Percentiles rank a stretch among this genome's conserved stretches.
These are phyloP conservation scores for Drosophila monieri DNA, from an alignment of 2,888 invertebrate species.

Conservation along the genomic window DNA sequence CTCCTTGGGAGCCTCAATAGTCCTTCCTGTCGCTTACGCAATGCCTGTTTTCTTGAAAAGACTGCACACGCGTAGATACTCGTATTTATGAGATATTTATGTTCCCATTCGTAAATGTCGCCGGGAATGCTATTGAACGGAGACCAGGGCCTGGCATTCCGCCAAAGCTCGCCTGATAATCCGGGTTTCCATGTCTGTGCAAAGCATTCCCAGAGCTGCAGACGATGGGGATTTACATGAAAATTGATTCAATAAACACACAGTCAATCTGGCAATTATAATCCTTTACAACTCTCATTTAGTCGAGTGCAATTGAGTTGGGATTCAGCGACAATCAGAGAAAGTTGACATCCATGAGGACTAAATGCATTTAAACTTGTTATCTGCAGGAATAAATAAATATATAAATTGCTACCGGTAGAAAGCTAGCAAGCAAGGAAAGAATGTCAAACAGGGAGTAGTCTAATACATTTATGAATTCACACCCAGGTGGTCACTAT, in stretches of 20 bases:
- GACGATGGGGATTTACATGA: conserved; percentile 1
- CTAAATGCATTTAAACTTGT: conserved; percentile 3
- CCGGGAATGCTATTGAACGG: conserved; percentile 31
- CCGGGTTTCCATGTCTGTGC: conserved; percentile 15
- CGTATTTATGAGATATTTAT: conserved; percentile 55
- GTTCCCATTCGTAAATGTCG: conserved; percentile 23
- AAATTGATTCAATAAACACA: conserved; percentile 7
- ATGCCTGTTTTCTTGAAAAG: conserved; percentile 9
- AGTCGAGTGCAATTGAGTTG: conserved; percentile 8
- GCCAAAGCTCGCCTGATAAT: conserved; percentile 29
- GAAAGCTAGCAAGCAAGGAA: conserved; percentile 7
- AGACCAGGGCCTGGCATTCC: conserved; percentile 28
- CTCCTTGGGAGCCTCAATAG: conserved; percentile 10
- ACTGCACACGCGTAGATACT: conserved; percentile 33
- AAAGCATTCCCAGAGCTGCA: not conserved
- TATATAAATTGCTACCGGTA: not conserved
- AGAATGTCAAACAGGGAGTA: conserved; percentile 8
- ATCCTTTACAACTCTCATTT: conserved; percentile 10
- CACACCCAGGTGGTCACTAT: conserved; percentile 19
- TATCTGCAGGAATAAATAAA: conserved; percentile 15
- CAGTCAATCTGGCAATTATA: conserved; percentile 9
- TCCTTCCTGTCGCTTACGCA: not conserved
- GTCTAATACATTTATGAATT: conserved; percentile 2
- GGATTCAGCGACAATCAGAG: not conserved
- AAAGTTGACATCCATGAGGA: conserved; percentile 15